Evolutionary conservation across 2,797 vertebrate species (phyloP).

Genomic region (Anisognathus igniventris): DNA sequence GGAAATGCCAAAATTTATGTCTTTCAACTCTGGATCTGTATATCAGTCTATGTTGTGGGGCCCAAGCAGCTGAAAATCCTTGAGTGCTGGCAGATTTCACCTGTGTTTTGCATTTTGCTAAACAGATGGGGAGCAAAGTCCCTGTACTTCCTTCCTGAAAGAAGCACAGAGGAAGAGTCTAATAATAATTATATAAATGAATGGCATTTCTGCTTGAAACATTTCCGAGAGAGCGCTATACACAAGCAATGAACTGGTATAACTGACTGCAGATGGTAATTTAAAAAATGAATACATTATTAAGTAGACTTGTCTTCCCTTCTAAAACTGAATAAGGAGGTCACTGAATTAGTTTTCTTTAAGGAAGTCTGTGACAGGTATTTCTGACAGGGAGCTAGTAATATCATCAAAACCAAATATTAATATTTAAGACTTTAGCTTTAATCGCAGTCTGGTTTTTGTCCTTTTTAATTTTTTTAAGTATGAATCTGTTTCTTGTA

Average conservation of each 20-base stretch:
- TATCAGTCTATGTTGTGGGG: background rate
- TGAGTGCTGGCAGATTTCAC: background rate
- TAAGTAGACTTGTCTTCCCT: background rate
- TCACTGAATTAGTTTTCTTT: conserved; percentile 1
- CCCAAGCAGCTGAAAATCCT: background rate
- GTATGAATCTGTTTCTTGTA: background rate
- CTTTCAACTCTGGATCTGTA: background rate
- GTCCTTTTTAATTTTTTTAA: background rate
- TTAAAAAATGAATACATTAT: background rate
- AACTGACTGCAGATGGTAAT: background rate
- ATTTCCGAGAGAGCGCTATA: background rate
- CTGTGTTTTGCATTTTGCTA: background rate
- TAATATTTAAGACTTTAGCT: background rate
- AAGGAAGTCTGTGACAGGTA: background rate
- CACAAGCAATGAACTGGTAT: background rate
- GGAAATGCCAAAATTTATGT: background rate
- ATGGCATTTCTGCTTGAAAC: background rate
- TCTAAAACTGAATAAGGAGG: background rate
- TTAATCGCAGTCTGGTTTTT: background rate
- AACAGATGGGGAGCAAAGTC: background rate
- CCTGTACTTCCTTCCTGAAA: background rate
- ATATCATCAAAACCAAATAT: background rate
- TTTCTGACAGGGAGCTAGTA: background rate
- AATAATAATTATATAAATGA: background rate
- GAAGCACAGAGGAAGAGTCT: background rate